Percentiles rank a stretch among this genome's conserved stretches.
These are phyloP conservation scores for Hyaena hyaena DNA, from an alignment of 2,113 vertebrate species.

Conservation along the genomic window DNA sequence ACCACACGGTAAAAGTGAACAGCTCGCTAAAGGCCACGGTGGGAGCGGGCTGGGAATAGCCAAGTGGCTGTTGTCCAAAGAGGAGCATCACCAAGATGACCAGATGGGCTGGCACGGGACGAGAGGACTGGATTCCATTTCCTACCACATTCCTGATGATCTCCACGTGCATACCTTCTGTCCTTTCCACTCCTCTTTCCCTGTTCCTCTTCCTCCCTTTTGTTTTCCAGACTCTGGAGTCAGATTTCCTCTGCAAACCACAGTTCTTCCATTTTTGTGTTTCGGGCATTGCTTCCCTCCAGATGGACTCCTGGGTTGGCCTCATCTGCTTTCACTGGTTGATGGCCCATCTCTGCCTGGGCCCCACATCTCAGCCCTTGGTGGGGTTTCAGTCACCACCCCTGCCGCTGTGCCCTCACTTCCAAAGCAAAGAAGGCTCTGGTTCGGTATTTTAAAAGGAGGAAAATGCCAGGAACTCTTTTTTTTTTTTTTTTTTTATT, in stretches of 20 bases:
- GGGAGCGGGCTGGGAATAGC: not conserved
- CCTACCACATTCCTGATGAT: rapidly evolving
- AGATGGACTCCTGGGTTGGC: not conserved
- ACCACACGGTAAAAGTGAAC: not conserved
- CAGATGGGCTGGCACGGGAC: not conserved
- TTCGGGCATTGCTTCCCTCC: not conserved
- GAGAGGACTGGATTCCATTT: not conserved
- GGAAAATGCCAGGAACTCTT: not conserved
- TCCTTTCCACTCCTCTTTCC: not conserved
- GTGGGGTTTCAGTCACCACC: not conserved
- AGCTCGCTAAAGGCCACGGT: not conserved
- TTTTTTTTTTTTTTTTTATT: not conserved
- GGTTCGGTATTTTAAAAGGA: not conserved
- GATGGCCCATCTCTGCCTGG: not conserved
- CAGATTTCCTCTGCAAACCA: not conserved
- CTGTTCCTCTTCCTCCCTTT: not conserved
- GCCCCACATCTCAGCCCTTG: not conserved
- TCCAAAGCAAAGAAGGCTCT: not conserved
- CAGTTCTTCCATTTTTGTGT: not conserved
- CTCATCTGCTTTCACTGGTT: not conserved
- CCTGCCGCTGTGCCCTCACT: not conserved
- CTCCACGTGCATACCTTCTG: not conserved
- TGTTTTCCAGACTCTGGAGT: not conserved
- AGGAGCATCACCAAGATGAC: not conserved
- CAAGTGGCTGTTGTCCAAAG: not conserved